A percentile compares a stretch with the other conserved stretches of the same genome.
Evolutionary conservation across 64 coral and sea anemone genomes (phyloP).

Genomic region (Porites australiensis): DNA sequence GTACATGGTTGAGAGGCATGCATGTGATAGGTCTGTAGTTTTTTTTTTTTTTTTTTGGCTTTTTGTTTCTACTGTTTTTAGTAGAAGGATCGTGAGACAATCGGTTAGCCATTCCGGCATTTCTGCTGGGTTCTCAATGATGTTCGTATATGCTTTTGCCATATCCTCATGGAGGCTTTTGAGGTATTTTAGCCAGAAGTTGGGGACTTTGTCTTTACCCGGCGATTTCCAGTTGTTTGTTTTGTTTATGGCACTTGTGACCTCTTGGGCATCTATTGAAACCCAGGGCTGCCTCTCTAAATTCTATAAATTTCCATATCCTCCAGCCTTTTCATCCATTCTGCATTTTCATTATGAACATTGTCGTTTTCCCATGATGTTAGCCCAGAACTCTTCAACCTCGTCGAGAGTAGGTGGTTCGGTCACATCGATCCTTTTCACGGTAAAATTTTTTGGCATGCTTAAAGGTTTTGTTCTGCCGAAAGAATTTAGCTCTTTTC

Average conservation of each 20-base stretch:
- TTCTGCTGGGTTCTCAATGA: constrained; percentile 10
- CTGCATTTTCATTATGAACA: not conserved
- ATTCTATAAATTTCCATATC: not conserved
- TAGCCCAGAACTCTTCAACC: not conserved
- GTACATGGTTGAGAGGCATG: constrained; percentile 21
- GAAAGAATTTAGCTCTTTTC: not conserved
- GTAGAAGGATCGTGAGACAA: not conserved
- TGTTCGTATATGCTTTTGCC: too few species aligned
- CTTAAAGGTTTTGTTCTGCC: not conserved
- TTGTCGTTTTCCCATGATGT: constrained; percentile 12
- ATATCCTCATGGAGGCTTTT: too few species aligned
- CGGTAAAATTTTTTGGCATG: constrained; percentile 5
- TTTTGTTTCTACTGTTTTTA: not conserved
- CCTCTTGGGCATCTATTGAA: not conserved
- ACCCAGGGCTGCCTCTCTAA: not conserved
- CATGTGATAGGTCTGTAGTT: not conserved
- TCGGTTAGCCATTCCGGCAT: not conserved
- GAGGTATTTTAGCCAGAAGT: not conserved
- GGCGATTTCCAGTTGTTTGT: constrained; percentile 27
- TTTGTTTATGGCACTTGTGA: constrained; percentile 8
- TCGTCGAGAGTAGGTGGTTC: not conserved
- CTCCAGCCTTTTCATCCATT: not conserved
- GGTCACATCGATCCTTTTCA: not conserved
- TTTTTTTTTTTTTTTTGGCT: too few species aligned
- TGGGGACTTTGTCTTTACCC: constrained; percentile 24